Evolutionary conservation across 37 sponge, comb jelly and placozoan genomes (phyloP), one percentile per base, ranked within the genome.

Genomic region (Halichondria panicea): DNA sequence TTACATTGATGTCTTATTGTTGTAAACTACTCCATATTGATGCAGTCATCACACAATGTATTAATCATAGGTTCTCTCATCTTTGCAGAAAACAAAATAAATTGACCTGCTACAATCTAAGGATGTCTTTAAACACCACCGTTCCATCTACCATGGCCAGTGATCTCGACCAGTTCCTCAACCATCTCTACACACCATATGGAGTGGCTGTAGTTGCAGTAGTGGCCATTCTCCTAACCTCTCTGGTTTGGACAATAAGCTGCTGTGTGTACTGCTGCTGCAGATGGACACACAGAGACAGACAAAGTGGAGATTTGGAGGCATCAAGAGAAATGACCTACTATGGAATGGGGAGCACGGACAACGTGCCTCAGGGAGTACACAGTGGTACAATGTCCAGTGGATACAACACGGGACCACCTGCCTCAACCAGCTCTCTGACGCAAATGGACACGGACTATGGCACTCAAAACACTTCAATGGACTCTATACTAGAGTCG

Each of bases 191-290:
- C 55, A 71, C 89, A 25, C 84, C 89, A 11, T 66, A 57, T 35
- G 89, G 89, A 19, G 46, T 89, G 61, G 83, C 74, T 15, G 78
- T 66, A 3, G 31, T 83, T 22, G 79, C 80, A 4, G 84, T 33
- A 63, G 62, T 39, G 9, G 60, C 68, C 7, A 46, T 78, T 24
- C 33, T 89, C 13, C 13, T 89, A 12, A 63, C 80, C 15, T 72
- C 84, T 27, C 25, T 78, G 4, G 27, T 89, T 7, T 89, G 89
- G 89, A 25, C 73, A 22, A 21, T 40, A 5, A 56, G 87, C 21
- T 82, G 89, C 33, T 78, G 74, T 52, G 66, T 73, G 30, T 74
- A 62, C 42, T 89, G 79, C 61, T 83, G 80, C 68, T 72, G 79
- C 40, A 32, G 61, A 35, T 32, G 74, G 18, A 60, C 70, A 63